A percentile compares a stretch with the other conserved stretches of the same genome.
phyloP scores from a whole-genome alignment of 2,113 vertebrate genomes.

The Pedionomus torquatus region DNA sequence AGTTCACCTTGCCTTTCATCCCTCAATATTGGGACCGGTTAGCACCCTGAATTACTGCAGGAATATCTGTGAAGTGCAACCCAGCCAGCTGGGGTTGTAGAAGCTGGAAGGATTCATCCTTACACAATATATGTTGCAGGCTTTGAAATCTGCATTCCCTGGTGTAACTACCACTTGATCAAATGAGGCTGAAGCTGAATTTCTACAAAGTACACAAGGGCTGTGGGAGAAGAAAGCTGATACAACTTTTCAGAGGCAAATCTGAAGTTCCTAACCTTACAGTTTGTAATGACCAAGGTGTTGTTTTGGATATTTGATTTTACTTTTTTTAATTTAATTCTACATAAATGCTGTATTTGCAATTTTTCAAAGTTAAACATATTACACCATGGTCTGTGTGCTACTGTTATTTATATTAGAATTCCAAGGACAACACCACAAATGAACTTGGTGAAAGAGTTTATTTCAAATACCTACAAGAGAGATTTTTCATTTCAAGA shows the following conservation, averaged over 20 bases:
- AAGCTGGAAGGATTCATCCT: not conserved
- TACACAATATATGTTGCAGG: not conserved
- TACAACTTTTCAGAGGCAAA: not conserved
- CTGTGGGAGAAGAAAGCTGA: not conserved
- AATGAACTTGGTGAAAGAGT: not conserved
- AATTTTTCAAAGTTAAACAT: not conserved
- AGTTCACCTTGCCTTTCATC: not conserved
- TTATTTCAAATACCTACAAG: not conserved
- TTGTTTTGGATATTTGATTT: not conserved
- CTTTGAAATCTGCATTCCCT: not conserved
- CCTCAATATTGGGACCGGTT: accelerated
- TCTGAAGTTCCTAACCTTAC: not conserved
- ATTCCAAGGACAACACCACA: not conserved
- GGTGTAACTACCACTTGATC: not conserved
- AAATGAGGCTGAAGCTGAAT: not conserved
- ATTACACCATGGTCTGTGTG: not conserved
- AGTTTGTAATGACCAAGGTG: not conserved
- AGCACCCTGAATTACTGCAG: not conserved
- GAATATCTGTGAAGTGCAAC: not conserved
- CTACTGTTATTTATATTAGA: not conserved
- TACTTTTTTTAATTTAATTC: not conserved
- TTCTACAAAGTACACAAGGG: not conserved
- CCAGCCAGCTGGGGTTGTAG: not conserved
- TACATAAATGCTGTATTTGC: not conserved
- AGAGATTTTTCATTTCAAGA: not conserved